Conservation (phyloP, 92 coral and sea anemone species). For the Zoanthus solanderi region DNA sequence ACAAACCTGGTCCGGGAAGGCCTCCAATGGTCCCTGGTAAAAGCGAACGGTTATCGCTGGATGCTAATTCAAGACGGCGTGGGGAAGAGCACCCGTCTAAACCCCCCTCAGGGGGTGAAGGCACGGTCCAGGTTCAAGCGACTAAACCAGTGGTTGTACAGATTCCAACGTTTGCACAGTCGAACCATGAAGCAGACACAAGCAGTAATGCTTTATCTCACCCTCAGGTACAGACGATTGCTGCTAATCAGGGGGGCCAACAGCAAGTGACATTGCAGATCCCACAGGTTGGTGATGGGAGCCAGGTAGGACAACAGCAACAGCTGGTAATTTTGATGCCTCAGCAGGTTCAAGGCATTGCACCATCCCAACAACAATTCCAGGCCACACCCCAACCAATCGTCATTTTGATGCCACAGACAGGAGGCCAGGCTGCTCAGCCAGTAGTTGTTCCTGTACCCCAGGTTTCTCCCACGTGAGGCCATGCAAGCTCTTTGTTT, state of each 20-base stretch:
- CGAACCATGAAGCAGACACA: constrained; percentile 39
- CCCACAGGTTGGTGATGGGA: constrained; percentile 61
- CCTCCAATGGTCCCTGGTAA: constrained; percentile 36
- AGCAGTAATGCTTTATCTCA: constrained; percentile 41
- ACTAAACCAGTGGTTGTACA: constrained; percentile 75
- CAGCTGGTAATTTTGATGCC: constrained; percentile 89
- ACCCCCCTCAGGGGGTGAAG: constrained; percentile 1
- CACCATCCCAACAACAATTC: constrained; percentile 31
- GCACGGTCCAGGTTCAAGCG: constrained; percentile 22
- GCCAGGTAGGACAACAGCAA: constrained; percentile 66
- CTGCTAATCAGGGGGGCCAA: constrained; percentile 40
- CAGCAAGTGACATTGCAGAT: constrained; percentile 72
- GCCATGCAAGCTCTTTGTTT: neutral
- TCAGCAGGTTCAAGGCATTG: constrained; percentile 66
- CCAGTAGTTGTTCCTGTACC: constrained; percentile 85
- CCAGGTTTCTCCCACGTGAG: constrained; percentile 58
- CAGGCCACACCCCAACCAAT: constrained; percentile 82
- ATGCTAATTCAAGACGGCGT: neutral
- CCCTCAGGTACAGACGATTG: constrained; percentile 55
- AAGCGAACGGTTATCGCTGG: constrained; percentile 17
- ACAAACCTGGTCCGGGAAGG: constrained; percentile 40
- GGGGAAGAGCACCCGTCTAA: constrained; percentile 31
- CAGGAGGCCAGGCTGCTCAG: constrained; percentile 80
- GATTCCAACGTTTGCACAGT: constrained; percentile 63
- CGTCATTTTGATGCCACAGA: constrained; percentile 90